Percentiles rank a stretch among this genome's conserved stretches.
Conservation (phyloP, 2,113 vertebrate species). For the Cathartes aura region DNA sequence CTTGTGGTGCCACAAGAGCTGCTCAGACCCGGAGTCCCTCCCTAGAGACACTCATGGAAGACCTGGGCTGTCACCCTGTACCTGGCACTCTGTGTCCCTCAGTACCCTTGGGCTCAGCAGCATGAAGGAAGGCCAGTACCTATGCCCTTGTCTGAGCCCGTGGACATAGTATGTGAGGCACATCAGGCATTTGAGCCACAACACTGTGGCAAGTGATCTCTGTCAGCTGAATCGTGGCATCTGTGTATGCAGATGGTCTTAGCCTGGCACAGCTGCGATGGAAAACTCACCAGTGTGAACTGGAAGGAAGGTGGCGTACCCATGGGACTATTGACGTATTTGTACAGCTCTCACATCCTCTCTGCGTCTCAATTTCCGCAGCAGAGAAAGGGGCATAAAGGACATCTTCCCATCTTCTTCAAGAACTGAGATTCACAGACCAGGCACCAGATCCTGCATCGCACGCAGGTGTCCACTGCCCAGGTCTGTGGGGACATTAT, state of each 20-base stretch:
- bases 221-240: background rate
- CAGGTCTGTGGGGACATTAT: background rate
- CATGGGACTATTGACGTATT: accelerated
- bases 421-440: background rate
- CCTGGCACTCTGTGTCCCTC: background rate
- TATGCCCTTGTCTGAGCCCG: background rate
- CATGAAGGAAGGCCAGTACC: background rate
- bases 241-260: background rate
- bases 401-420: background rate
- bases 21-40: background rate
- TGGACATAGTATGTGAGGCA: background rate
- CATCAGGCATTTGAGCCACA: background rate
- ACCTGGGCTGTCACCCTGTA: background rate
- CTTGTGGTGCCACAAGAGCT: background rate
- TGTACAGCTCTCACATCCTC: constrained; percentile 10
- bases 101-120: background rate
- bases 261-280: background rate
- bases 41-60: background rate
- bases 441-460: background rate
- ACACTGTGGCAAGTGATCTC: background rate
- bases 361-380: background rate
- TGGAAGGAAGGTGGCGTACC: background rate
- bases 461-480: background rate
- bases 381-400: background rate
- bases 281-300: background rate